Conservation (phyloP, 2,797 vertebrate species). For the Chaenodraco wilsoni region DNA sequence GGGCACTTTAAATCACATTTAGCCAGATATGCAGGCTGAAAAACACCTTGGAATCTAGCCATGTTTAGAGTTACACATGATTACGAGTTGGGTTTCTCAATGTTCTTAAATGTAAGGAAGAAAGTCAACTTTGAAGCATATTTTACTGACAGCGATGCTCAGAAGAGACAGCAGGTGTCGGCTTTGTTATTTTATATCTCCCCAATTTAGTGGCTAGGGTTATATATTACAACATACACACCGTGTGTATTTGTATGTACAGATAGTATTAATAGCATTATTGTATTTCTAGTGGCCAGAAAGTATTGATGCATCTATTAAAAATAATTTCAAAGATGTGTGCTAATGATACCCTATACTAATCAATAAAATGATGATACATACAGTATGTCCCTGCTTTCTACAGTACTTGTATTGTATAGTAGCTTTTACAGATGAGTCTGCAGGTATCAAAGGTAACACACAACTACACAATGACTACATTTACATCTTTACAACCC, state of each 20-base stretch:
- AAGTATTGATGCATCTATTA: neutral
- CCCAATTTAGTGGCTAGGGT: neutral
- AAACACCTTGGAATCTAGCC: neutral
- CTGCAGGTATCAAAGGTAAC: neutral
- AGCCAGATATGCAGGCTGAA: neutral
- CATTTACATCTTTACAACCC: neutral
- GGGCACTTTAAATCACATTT: constrained; percentile 23
- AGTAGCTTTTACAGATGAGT: neutral
- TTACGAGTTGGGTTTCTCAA: neutral
- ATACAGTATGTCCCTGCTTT: neutral
- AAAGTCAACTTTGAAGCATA: neutral
- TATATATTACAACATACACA: neutral
- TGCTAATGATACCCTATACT: too few species aligned
- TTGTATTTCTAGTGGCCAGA: neutral
- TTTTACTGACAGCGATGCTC: constrained; percentile 44
- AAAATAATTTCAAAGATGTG: neutral
- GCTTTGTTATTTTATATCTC: neutral
- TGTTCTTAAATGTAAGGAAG: neutral
- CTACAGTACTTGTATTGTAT: neutral
- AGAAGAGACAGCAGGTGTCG: constrained; percentile 30
- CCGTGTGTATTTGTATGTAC: neutral
- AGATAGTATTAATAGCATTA: neutral
- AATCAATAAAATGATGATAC: too few species aligned
- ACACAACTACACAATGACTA: neutral
- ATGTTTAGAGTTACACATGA: neutral